These are phyloP conservation scores for Drosophila quadrilineata DNA, from an alignment of 1,140 invertebrate genomes.

Conservation along the genomic window DNA sequence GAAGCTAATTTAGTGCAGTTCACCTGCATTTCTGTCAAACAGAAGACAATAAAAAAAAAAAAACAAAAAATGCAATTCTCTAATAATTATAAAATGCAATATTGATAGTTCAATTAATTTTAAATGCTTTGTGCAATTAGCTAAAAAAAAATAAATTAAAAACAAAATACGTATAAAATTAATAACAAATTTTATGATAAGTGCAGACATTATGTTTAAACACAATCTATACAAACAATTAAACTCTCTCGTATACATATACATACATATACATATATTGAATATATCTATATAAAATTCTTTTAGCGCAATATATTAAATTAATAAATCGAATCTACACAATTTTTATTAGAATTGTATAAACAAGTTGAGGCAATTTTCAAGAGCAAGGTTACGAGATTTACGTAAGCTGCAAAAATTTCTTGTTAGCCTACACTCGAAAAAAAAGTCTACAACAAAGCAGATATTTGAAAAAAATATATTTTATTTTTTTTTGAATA, in stretches of 20 bases:
- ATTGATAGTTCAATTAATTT: constrained; percentile 63
- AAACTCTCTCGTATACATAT: constrained; percentile 41
- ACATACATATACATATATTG: constrained; percentile 42
- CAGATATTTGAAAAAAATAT: constrained; percentile 3
- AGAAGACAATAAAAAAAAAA: constrained; percentile 44
- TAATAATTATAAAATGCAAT: constrained; percentile 17
- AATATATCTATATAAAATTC: constrained; percentile 54
- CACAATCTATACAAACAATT: constrained; percentile 44
- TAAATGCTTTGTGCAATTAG: constrained; percentile 56
- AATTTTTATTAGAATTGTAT: too few species aligned
- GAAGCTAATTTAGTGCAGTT: constrained; percentile 41
- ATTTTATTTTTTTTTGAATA: too few species aligned
- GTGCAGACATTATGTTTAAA: constrained; percentile 52
- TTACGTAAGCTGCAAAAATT: constrained; percentile 14
- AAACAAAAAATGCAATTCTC: constrained; percentile 4
- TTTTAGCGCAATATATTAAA: constrained; percentile 74
- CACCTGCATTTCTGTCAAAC: constrained; percentile 74
- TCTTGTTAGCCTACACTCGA: constrained; percentile 43
- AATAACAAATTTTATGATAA: constrained; percentile 38
- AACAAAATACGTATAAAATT: neutral
- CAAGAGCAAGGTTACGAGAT: constrained; percentile 70
- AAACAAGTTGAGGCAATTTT: too few species aligned
- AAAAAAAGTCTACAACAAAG: constrained; percentile 8
- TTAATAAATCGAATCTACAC: constrained; percentile 44
- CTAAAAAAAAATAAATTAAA: constrained; percentile 26